Evolutionary conservation across 2,797 vertebrate genomes (phyloP).

Genomic region (Tarsius wallacei): DNA sequence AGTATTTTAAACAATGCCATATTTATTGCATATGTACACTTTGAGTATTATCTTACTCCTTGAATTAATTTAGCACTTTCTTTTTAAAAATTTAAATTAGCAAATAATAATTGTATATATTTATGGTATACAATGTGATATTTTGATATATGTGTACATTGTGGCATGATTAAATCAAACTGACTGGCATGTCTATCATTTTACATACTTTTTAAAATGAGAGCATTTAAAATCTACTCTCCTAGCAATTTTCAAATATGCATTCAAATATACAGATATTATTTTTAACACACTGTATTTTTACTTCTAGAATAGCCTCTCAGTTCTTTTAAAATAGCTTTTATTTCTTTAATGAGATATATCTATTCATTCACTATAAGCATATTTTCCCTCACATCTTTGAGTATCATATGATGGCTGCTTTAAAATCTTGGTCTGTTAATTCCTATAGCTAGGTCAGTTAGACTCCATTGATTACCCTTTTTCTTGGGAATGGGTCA

Average conservation of each 20-base stretch:
- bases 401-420: background rate
- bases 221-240: background rate
- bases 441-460: background rate
- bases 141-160: background rate
- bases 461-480: background rate
- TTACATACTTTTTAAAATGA: background rate
- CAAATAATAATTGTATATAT: background rate
- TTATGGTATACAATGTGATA: background rate
- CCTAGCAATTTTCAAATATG: background rate
- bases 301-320: background rate
- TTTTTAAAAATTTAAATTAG: background rate
- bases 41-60: background rate
- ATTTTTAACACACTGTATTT: conserved; percentile 9
- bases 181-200: background rate
- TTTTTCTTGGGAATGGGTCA: background rate
- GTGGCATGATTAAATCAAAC: background rate
- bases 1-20: background rate
- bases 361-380: background rate
- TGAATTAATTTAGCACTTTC: background rate
- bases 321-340: background rate
- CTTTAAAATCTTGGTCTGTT: background rate
- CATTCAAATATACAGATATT: background rate
- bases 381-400: background rate
- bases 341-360: background rate
- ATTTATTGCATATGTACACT: background rate